Conservation (phyloP, 2,113 vertebrate genomes). For the Trogon melanurus region DNA sequence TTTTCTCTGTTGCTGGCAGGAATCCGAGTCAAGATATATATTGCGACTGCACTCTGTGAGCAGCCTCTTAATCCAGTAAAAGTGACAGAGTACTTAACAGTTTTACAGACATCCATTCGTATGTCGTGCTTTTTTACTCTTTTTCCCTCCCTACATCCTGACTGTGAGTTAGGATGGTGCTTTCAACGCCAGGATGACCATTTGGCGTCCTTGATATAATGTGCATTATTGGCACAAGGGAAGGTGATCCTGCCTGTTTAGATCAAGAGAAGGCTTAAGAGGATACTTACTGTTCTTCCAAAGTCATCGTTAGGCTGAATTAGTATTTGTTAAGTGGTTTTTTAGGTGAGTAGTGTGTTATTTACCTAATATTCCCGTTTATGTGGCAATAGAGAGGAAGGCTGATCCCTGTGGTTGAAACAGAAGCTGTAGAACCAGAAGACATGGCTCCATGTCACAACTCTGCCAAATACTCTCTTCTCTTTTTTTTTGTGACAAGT, state of each 20-base stretch:
- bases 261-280: background rate
- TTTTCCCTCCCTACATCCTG: background rate
- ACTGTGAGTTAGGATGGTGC: background rate
- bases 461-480: background rate
- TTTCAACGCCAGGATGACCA: background rate
- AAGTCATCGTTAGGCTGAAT: background rate
- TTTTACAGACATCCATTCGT: background rate
- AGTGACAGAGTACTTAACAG: background rate
- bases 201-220: background rate
- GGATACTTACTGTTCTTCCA: background rate
- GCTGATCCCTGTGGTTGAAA: background rate
- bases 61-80: background rate
- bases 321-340: background rate
- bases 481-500: background rate
- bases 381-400: background rate
- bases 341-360: background rate
- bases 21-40: background rate
- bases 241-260: background rate
- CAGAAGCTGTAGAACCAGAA: background rate
- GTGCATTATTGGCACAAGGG: background rate
- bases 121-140: fast-evolving
- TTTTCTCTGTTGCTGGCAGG: background rate
- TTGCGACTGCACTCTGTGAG: background rate
- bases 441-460: background rate
- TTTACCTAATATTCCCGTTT: background rate